Evolutionary conservation across 35 echinoderm and acorn worm genomes (phyloP).

Genomic region (Ptychodera flava): DNA sequence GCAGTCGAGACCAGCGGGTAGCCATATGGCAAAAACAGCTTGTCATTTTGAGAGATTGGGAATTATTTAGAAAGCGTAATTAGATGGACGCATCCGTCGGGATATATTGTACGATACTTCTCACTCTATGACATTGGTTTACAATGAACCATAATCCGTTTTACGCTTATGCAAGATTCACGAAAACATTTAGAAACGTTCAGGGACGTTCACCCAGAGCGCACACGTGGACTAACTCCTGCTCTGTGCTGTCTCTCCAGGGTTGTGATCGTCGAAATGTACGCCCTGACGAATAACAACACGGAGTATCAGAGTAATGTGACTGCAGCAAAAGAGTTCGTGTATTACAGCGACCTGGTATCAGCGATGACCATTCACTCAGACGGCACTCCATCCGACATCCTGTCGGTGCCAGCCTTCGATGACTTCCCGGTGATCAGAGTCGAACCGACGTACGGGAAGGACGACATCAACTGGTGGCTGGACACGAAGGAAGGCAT

Average conservation of each 20-base stretch:
- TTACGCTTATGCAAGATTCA: too few species aligned
- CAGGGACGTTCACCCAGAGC: too few species aligned
- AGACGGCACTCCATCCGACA: not conserved
- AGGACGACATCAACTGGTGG: not conserved
- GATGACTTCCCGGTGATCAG: not conserved
- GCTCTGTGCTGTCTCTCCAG: too few species aligned
- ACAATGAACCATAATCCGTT: too few species aligned
- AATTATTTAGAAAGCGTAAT: too few species aligned
- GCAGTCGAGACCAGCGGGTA: too few species aligned
- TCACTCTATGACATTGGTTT: too few species aligned
- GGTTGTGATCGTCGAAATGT: not conserved
- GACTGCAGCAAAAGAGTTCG: not conserved
- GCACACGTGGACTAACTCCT: too few species aligned
- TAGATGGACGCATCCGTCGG: too few species aligned
- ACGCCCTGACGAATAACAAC: not conserved
- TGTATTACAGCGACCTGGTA: not conserved
- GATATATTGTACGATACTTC: too few species aligned
- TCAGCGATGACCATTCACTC: not conserved
- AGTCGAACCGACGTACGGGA: not conserved
- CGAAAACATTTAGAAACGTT: not conserved
- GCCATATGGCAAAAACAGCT: too few species aligned
- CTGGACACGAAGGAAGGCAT: not conserved
- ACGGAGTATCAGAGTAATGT: not conserved
- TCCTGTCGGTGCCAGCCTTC: not conserved
- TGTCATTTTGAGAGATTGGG: too few species aligned